These are phyloP conservation scores for Megaceryle maxima DNA, from an alignment of 2,113 vertebrate species.

Conservation along the genomic window DNA sequence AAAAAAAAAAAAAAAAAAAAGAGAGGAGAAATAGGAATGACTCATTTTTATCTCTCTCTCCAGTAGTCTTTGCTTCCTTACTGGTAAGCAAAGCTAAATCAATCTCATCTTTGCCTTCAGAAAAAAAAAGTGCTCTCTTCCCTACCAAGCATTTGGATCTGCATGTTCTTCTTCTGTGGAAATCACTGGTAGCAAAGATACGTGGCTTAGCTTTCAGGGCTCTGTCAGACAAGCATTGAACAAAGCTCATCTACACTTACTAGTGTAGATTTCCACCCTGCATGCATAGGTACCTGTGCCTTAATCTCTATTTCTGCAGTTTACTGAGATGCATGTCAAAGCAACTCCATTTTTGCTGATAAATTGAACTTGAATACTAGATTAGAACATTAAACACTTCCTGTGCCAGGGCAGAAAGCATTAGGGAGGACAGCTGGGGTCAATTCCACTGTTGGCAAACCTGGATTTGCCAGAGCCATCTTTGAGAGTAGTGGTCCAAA, in stretches of 20 bases:
- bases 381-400: neutral
- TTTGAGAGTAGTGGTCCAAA: neutral
- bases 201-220: neutral
- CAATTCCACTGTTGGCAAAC: neutral
- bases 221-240: neutral
- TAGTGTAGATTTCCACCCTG: neutral
- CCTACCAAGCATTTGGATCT: neutral
- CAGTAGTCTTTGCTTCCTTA: neutral
- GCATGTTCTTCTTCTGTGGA: neutral
- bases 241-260: neutral
- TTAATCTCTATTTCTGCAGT: neutral
- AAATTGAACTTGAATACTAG: neutral
- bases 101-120: neutral
- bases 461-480: neutral
- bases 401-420: neutral
- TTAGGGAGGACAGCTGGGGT: neutral
- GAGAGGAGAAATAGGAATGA: neutral
- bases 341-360: neutral
- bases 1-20: neutral
- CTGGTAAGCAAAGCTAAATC: slow-evolving; percentile 34
- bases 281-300: neutral
- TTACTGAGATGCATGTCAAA: neutral
- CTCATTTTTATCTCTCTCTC: neutral
- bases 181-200: neutral
- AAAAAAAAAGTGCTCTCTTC: neutral